Conservation (phyloP, 2,113 vertebrate species). For the Ahaetulla prasina region DNA sequence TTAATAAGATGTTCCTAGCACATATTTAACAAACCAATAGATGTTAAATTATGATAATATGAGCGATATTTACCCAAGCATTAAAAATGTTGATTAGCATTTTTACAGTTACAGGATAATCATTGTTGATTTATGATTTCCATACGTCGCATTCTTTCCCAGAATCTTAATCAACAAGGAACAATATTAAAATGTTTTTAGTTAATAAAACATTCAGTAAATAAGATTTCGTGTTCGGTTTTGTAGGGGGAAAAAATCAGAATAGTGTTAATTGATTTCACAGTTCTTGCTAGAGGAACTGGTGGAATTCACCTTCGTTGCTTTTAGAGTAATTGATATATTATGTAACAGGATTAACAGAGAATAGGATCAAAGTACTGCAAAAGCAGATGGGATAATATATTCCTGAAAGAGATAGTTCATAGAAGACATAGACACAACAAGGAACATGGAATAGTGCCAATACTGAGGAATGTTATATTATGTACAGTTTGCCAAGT, state of each 20-base stretch:
- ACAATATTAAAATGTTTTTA: background rate
- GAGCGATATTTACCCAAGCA: background rate
- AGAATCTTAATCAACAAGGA: background rate
- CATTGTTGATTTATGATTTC: background rate
- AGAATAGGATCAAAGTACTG: conserved; percentile 52
- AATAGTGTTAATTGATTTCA: background rate
- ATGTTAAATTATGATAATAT: background rate
- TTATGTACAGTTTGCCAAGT: conserved; percentile 64
- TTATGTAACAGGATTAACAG: conserved; percentile 51
- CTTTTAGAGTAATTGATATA: conserved; percentile 17
- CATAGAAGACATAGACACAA: conserved; percentile 61
- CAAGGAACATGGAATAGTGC: conserved; percentile 58
- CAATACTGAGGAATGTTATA: conserved; percentile 65
- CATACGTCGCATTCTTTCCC: background rate
- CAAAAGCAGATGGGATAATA: conserved; percentile 46
- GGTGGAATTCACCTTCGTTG: background rate
- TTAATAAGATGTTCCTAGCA: background rate
- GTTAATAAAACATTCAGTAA: background rate
- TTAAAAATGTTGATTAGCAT: background rate
- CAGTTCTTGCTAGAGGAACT: background rate
- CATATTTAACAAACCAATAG: background rate
- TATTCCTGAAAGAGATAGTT: conserved; percentile 53
- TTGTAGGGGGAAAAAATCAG: background rate
- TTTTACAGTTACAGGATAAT: background rate
- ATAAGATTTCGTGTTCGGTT: background rate